Evolutionary conservation across 1,140 invertebrate species (phyloP), one percentile per base, ranked within the genome.

Genomic region (Mamestra configurata): DNA sequence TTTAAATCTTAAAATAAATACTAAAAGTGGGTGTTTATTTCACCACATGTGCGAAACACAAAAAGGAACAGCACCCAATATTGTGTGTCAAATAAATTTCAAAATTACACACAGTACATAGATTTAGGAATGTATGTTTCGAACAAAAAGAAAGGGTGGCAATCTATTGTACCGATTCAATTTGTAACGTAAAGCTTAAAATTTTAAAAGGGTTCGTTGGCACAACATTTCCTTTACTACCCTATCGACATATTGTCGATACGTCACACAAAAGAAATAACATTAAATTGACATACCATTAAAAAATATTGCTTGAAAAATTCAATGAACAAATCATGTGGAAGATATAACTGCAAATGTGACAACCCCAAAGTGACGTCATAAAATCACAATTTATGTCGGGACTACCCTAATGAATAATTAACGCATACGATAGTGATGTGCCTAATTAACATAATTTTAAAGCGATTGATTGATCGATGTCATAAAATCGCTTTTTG

Each of bases 231-330:
- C 73, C 61, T 75, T 83, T 84, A 82, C 76, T 86, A 90, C 91
- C 92, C 91, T 90, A 93, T 94, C 89, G 92, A 92, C 92, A 91
- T 90, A 91, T 92, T 93, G 91, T 82, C 91, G 87, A 92, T 92
- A 88, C 68, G 83, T 81, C 68, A 51, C 83, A 93, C 91, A 94
- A 93, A 90, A 82, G 90, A 83, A 87, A 89, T 84, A 89, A 90
- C 90, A 88, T 92, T 92, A 93, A 94, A 93, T 93, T 92, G 92
- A 93, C 92, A 84, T 91, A 90, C 87, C 91, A 93, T 94, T 93
- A 93, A 92, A 92, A 91, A 92, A 73, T 94, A 93, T 94, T 89
- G 85, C 91, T 87, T 91, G 89, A 87, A 90, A 93, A 90, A 91
- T 90, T 89, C 86, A 88, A 81, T 84, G 86, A 87, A 86, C 83